Evolutionary conservation across 2,888 invertebrate genomes (phyloP), one percentile per base, ranked within the genome.

Genomic region (Heteromurus nitidus): DNA sequence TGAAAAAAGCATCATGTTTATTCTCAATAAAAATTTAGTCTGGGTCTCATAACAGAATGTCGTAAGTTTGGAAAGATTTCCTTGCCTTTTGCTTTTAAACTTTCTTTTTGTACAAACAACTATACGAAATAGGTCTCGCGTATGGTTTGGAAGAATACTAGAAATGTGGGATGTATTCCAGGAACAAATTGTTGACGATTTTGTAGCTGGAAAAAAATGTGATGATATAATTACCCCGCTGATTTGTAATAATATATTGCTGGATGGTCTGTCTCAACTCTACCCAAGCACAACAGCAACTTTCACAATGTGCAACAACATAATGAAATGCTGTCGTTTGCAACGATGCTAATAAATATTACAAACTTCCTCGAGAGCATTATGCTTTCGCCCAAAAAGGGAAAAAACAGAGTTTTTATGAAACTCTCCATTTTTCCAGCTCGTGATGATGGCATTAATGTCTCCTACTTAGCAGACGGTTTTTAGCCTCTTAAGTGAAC

Each of bases 281-380:
- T n/a, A n/a, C n/a, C n/a, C n/a, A n/a, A 68, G 30, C 67, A 36
- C 20, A 68, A 58, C 26, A 24, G 47, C 36, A 65, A 65, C 65
- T 67, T 58, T 58, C 62, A 73, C 60, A 47, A 20, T 62, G 62
- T 62, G 47, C 67, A 75, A 44, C 67, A 76, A 60, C 76, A 76
- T 76, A 68, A 76, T 76, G 76, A 68, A 76, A 76, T 31, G 67
- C 76, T 76, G 76, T 76, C 76, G 68, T 76, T 76, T 76, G 76
- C 76, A 76, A 76, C 68, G 76, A 76, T 68, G 68, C 76, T 68
- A 68, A 76, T 76, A 76, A 76, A 76, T 76, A 76, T 76, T 76
- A 76, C 68, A 68, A 76, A 76, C 68, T 68, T 68, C 60, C 55
- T 26, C 11, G n/a, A 50, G 18, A 50, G 18, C 55, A 55, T 55